Evolutionary conservation across 2,888 invertebrate species (phyloP), one percentile per base, ranked within the genome.

Genomic region (Lepas anatifera): DNA sequence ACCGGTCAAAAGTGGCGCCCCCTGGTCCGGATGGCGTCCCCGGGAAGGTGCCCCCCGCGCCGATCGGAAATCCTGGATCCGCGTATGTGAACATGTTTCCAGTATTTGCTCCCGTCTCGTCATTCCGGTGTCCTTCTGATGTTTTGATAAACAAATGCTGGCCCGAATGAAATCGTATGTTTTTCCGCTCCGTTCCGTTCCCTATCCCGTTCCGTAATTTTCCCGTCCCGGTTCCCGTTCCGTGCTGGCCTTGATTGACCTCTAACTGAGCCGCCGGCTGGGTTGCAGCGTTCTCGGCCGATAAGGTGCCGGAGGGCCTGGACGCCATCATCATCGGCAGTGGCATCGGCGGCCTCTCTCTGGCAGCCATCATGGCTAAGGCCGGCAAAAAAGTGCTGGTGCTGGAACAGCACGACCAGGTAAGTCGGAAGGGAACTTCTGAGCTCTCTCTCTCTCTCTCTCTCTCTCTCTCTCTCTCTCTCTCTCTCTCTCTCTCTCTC

Each of bases 371-470:
- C 27, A 74, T 81, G 70, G 75, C 79, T 11, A 75, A 77, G 66
- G 78, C 78, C 25, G 80, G 80, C 11, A 77, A 78, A 70, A 77
- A 75, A 70, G 80, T 80, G 10, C 74, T 81, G 63, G 80, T 81
- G 0, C 73, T 81, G 68, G 81, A 81, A 72, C 80, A 80, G 69
- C 80, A 81, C 77, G 80, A 79, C 72, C 78, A 79, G 73, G 79
- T 79, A 25, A 16, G 41, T n/a, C n/a, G n/a, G n/a, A n/a, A n/a
- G n/a, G n/a, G n/a, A n/a, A n/a, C n/a, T n/a, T n/a, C n/a, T n/a
- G n/a, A n/a, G n/a, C n/a, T n/a, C n/a, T n/a, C n/a, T n/a, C n/a
- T n/a, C n/a, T n/a, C n/a, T n/a, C n/a, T n/a, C n/a, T n/a, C n/a
- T n/a, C n/a, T n/a, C n/a, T n/a, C n/a, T n/a, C n/a, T n/a, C n/a